phyloP scores from a whole-genome alignment of 2,797 vertebrate genomes.

The Myripristis jacobus region DNA sequence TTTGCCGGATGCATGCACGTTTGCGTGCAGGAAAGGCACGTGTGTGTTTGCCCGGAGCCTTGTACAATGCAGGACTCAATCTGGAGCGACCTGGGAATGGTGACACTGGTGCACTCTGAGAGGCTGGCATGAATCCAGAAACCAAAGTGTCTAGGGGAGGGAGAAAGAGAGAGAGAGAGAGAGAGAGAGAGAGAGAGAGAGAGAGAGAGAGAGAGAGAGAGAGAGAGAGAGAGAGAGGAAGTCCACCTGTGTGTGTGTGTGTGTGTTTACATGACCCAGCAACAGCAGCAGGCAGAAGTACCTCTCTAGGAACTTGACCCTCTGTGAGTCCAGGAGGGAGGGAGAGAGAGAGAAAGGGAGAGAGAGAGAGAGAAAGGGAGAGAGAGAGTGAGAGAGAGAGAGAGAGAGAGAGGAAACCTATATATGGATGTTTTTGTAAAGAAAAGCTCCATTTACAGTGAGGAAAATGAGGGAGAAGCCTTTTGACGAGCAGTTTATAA shows the following conservation, averaged over 20 bases:
- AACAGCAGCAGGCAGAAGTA: not conserved
- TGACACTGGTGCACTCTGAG: conserved; percentile 41
- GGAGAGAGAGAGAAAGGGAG: conserved; percentile 4
- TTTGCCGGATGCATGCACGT: not conserved
- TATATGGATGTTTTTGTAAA: conserved; percentile 22
- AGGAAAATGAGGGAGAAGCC: conserved; percentile 10
- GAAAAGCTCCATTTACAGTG: conserved; percentile 14
- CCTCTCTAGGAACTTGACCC: not conserved
- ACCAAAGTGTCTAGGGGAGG: conserved; percentile 8
- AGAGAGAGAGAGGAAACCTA: conserved; percentile 13
- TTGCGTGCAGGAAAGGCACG: not conserved
- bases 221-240: conserved; percentile 9
- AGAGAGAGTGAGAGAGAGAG: conserved; percentile 1
- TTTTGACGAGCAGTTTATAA: too few relatives aligned
- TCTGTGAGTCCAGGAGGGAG: not conserved
- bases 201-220: not conserved
- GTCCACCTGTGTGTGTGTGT: conserved; percentile 19
- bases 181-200: conserved; percentile 16
- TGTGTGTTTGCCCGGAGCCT: conserved; percentile 21
- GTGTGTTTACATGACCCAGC: not conserved
- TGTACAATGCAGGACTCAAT: not conserved
- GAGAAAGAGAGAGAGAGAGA: not conserved
- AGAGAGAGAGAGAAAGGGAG: conserved; percentile 17
- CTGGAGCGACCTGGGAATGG: conserved; percentile 26
- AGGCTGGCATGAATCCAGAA: conserved; percentile 39